phyloP scores from a whole-genome alignment of 2,797 vertebrate species.

The Melopsittacus undulatus region DNA sequence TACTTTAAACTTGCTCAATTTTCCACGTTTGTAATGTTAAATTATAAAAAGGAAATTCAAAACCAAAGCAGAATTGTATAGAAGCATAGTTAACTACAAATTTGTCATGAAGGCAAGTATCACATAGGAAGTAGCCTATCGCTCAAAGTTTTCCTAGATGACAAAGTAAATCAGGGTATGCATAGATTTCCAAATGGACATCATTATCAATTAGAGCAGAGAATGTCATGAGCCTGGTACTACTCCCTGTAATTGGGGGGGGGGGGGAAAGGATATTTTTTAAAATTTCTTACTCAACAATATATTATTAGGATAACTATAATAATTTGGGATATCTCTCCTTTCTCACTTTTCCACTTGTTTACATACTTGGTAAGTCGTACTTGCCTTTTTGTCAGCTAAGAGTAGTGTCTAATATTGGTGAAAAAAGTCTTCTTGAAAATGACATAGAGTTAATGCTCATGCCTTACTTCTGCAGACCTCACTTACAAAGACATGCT shows the following conservation, averaged over 20 bases:
- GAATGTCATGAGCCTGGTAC: not conserved
- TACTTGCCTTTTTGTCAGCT: rapidly evolving
- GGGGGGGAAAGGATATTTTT: not conserved
- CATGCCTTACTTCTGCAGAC: not conserved
- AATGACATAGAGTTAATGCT: not conserved
- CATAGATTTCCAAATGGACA: not conserved
- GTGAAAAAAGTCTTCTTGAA: not conserved
- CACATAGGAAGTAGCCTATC: not conserved
- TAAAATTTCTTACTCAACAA: not conserved
- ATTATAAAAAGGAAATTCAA: not conserved
- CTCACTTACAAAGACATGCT: not conserved
- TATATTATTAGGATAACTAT: not conserved
- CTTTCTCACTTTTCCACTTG: not conserved
- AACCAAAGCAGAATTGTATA: not conserved
- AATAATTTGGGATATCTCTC: not conserved
- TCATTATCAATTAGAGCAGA: not conserved
- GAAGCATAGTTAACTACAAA: not conserved
- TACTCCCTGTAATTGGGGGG: not conserved
- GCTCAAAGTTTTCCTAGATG: not conserved
- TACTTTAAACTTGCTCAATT: not conserved
- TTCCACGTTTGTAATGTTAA: not conserved
- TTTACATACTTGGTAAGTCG: not conserved
- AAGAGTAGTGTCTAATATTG: not conserved
- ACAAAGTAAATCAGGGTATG: not conserved
- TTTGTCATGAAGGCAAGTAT: not conserved